Percentiles rank a stretch among this genome's conserved stretches.
Conservation (phyloP, 2,797 vertebrate species). For the Neosalanx taihuensis region DNA sequence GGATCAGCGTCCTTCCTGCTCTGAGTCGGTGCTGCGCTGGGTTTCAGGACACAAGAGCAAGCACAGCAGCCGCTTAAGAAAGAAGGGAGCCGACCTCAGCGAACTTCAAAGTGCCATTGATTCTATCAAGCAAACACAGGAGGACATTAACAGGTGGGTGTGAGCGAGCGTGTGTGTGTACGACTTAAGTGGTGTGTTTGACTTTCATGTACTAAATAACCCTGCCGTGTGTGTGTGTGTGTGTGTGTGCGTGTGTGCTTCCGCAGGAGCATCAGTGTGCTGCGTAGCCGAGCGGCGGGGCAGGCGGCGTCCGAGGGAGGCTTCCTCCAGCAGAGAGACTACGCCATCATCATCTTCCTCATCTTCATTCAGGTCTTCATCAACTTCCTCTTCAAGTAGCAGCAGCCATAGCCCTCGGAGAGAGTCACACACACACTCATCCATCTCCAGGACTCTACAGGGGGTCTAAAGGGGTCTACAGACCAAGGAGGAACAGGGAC, state of each 20-base stretch:
- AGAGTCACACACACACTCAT: slow-evolving; percentile 10
- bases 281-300: slow-evolving; percentile 79
- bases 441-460: slow-evolving; percentile 20
- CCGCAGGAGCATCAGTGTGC: slow-evolving; percentile 82
- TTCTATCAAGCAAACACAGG: slow-evolving; percentile 91
- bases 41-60: slow-evolving; percentile 85
- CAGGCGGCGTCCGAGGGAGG: slow-evolving; percentile 71
- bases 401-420: slow-evolving; percentile 27
- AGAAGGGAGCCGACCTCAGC: slow-evolving; percentile 87
- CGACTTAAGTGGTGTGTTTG: not conserved
- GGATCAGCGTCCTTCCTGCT: not conserved
- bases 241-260: not conserved
- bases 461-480: not conserved
- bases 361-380: slow-evolving; percentile 90
- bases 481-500: slow-evolving; percentile 16
- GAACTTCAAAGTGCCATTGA: slow-evolving; percentile 97
- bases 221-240: not conserved
- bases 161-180: not conserved
- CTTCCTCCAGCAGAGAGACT: slow-evolving; percentile 92
- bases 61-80: slow-evolving; percentile 85
- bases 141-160: slow-evolving; percentile 94
- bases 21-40: not conserved
- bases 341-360: slow-evolving; percentile 85
- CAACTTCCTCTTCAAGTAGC: slow-evolving; percentile 93
- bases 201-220: not conserved